Base-by-base conservation (phyloP, 2,797 vertebrate genomes). In the Pelodytes ibericus region DNA sequence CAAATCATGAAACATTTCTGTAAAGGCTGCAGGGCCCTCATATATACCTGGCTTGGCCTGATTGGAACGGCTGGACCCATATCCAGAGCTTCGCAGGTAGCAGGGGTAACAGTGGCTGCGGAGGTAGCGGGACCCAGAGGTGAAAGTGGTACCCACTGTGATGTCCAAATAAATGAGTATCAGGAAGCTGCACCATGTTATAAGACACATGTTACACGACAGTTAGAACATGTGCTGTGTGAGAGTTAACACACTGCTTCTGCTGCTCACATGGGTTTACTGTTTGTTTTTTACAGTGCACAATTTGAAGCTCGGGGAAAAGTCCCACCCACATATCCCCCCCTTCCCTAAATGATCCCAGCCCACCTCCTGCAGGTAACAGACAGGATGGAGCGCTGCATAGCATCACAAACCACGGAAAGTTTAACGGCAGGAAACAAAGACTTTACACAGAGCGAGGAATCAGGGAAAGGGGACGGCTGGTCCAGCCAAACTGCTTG, bases 51-150 rank as follows among this genome's bases (percentile, higher is more conserved):
- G 80, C 26, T 84, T 77, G 71, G 61, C 18, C 15, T 63, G 72
- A 51, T 80, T 84, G 39, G 86, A 64, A 67, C 83, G 81, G 75
- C 79, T 87, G 18, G 24, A 62, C 26, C 86, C 84, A 78, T 92
- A 87, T 6, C 89, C 86, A 0, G 82, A 80, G 67, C 92, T 89
- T 72, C 89, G 90, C 85, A 86, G 77, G 83, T 82, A 84, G 78
- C 96, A 98, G 4, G 93, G 93, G 77, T 93, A 93, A 86, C 96
- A 98, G 84, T 83, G 89, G 68, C 90, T 91, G 80, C 92, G 93
- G 78, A 74, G 90, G 76, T 91, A 88, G 61, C 87, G 82, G 0
- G 84, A 89, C 73, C 90, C 87, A 0, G 88, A 77, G 1, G 87
- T 82, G 1, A 82, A 80, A 11, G 84, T 83, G 76, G 89, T 80